phyloP scores from a whole-genome alignment of 2,113 vertebrate species.

The Vanacampus margaritifer region DNA sequence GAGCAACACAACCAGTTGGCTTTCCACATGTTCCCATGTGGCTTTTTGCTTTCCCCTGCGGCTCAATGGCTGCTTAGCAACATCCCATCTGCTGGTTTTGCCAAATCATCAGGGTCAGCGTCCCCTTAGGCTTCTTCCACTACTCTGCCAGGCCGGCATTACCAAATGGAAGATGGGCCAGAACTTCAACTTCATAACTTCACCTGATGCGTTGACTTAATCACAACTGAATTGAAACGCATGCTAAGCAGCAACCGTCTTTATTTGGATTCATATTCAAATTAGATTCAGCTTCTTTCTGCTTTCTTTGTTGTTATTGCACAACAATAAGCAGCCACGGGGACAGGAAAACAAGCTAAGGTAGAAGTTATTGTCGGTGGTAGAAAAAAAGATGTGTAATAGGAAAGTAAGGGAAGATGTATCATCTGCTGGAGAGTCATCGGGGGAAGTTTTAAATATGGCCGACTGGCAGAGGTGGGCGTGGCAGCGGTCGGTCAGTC shows the following conservation, averaged over 20 bases:
- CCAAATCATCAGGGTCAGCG: conserved; percentile 55
- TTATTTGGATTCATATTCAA: neutral
- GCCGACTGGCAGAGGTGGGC: too few relatives aligned
- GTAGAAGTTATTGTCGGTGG: too few relatives aligned
- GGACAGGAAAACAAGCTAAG: too few relatives aligned
- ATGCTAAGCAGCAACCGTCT: neutral
- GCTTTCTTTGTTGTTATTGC: too few relatives aligned
- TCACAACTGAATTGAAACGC: neutral
- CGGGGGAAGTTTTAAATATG: too few relatives aligned
- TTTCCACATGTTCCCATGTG: conserved; percentile 35
- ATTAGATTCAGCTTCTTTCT: neutral
- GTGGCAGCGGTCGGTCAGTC: too few relatives aligned
- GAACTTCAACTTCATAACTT: neutral
- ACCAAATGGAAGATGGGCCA: conserved; percentile 14
- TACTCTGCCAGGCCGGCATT: conserved; percentile 1
- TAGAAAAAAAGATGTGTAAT: too few relatives aligned
- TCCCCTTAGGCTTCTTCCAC: conserved; percentile 44
- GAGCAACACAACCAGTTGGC: neutral
- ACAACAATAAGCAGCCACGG: too few relatives aligned
- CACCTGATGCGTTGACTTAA: neutral
- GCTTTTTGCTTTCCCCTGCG: conserved; percentile 27
- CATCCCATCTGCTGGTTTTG: conserved; percentile 58
- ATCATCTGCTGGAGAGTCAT: too few relatives aligned
- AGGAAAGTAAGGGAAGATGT: too few relatives aligned
- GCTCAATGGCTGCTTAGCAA: conserved; percentile 64